These are phyloP conservation scores for Callithrix jacchus DNA, from an alignment of 2,113 vertebrate genomes.

Conservation along the genomic window DNA sequence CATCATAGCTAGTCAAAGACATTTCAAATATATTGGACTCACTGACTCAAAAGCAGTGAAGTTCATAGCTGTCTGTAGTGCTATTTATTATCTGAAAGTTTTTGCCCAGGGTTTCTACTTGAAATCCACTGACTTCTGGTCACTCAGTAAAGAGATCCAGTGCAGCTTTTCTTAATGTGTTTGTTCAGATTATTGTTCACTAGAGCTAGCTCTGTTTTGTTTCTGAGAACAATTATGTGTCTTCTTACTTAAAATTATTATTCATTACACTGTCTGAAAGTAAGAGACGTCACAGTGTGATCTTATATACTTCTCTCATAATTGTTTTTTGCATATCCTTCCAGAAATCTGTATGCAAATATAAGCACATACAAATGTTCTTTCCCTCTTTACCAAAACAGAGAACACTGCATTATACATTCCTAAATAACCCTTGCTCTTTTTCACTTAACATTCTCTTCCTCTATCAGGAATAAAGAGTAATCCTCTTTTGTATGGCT, in stretches of 20 bases:
- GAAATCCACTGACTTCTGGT: not conserved
- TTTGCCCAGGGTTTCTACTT: not conserved
- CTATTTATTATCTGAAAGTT: not conserved
- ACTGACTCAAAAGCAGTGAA: not conserved
- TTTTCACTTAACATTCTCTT: not conserved
- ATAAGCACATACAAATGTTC: not conserved
- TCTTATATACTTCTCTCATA: not conserved
- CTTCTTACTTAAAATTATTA: slow-evolving; percentile 1
- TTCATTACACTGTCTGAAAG: not conserved
- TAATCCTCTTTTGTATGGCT: not conserved
- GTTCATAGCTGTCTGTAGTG: not conserved
- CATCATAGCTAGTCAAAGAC: not conserved
- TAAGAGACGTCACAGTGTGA: not conserved
- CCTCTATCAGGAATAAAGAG: not conserved
- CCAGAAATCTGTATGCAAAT: not conserved
- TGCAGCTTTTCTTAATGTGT: not conserved
- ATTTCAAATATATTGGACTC: not conserved
- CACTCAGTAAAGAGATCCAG: not conserved
- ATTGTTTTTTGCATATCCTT: not conserved
- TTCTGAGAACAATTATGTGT: not conserved
- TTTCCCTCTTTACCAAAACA: not conserved
- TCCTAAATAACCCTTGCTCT: not conserved
- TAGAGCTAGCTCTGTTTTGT: not conserved
- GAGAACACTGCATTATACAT: not conserved
- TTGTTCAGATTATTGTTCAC: not conserved